A percentile compares a stretch with the other conserved stretches of the same genome.
These are phyloP conservation scores for Aleiodes leptofemur DNA, from an alignment of 2,888 invertebrate genomes.

Conservation along the genomic window DNA sequence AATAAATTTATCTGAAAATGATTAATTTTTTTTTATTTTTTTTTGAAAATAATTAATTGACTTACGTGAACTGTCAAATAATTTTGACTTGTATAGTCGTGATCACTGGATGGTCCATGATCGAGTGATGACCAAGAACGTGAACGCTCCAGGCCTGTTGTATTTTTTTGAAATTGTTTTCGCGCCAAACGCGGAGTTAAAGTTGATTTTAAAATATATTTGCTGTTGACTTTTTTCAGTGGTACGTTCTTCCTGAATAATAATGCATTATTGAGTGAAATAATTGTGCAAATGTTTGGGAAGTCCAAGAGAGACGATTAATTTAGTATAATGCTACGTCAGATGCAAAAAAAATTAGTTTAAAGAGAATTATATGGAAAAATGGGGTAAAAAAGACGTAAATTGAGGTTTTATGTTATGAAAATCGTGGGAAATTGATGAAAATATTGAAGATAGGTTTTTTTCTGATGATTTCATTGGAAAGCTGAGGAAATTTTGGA, in stretches of 20 bases:
- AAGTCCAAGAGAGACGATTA: neutral
- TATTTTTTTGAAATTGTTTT: constrained; percentile 82
- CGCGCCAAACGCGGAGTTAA: constrained; percentile 86
- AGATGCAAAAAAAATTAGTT: no score
- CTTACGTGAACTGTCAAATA: constrained; percentile 86
- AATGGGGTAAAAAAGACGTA: no score
- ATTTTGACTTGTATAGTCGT: constrained; percentile 81
- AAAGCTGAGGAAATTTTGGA: no score
- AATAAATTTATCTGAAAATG: no score
- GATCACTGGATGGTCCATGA: constrained; percentile 78
- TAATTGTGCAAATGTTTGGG: no score
- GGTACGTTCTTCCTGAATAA: constrained; percentile 81
- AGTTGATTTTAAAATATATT: constrained; percentile 89
- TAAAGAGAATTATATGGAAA: no score
- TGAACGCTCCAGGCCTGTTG: constrained; percentile 81
- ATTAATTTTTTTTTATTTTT: neutral
- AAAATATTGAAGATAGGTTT: no score
- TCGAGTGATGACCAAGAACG: constrained; percentile 85
- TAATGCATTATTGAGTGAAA: no score
- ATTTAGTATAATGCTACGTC: neutral
- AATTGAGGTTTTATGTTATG: no score
- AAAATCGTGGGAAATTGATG: no score
- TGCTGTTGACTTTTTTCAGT: constrained; percentile 86
- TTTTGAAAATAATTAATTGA: constrained; percentile 36
- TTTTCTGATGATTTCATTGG: no score